Evolutionary conservation across 2,888 invertebrate genomes (phyloP), one percentile per base, ranked within the genome.

Genomic region (Chymomyza procnemis): DNA sequence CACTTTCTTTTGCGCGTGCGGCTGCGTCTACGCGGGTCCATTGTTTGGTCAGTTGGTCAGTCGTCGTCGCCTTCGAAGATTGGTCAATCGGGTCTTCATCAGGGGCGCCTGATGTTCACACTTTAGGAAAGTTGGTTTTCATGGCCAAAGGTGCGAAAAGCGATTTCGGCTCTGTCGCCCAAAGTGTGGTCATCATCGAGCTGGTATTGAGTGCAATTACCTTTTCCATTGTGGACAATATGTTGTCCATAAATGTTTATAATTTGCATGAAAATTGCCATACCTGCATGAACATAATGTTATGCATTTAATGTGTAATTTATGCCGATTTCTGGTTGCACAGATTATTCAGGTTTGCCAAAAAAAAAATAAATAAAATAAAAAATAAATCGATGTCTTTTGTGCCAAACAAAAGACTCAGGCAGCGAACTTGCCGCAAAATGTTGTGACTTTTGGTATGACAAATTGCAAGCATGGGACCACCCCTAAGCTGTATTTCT

Each of bases 101-200:
- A 56, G 48, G 61, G 61, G 26, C 57, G 65, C 66, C 56, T 79
- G 84, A 87, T 85, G 84, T 85, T 85, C 84, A 87, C 84, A 85
- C 84, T 85, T 85, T 83, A 80, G 66, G 84, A 79, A 87, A 87
- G 86, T 85, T 87, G 86, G 77, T 83, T 83, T 87, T 80, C 73
- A 74, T 74, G 69, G 79, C 68, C 72, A 68, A 66, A 83, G 82
- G 87, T 83, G 87, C 83, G 78, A 83, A 83, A 85, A 79, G 73
- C 58, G 75, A 75, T 78, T 78, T 73, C 80, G 74, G 57, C 74
- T 72, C 82, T 85, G 82, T 81, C 82, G 85, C 87, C 79, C 69
- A 66, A 81, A 86, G 81, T 81, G 81, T 86, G 69, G 84, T 78
- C 78, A 65, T 80, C 86, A 80, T 70, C 75, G 66, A 57, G 46